Base-by-base conservation (phyloP, 2,797 vertebrate species). In the Acrossocheilus fasciatus region DNA sequence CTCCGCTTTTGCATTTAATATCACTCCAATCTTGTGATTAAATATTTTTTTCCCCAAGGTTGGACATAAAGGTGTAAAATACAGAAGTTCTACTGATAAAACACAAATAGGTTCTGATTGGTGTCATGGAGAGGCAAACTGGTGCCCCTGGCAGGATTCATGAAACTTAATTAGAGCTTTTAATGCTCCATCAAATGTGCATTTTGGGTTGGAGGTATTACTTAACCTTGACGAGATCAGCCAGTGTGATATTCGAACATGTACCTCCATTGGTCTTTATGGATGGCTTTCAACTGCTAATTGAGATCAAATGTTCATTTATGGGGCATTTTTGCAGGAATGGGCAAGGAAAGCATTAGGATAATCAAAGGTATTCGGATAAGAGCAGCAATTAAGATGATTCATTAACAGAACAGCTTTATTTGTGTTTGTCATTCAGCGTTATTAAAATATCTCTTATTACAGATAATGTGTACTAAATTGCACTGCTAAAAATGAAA, bases 301-400 rank as follows among this genome's bases (percentile, higher is more conserved):
- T 94, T 92, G 94, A 89, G 81, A 89, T 92, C 93, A 93, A 93
- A 94, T 92, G 92, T 94, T 94, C 85, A 92, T 94, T 92, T 80
- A 91, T 92, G 89, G 92, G 90, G 90, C 88, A 93, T 92, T 93
- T 91, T 92, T 91, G 90, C 90, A 88, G 89, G 85, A 93, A 92
- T 92, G 83, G 91, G 90, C 91, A 87, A 91, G 91, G 90, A 92
- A 88, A 92, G 39, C 64, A 86, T 81, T 79, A 64, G 80, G 54
- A 69, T 83, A 85, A 73, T 86, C 75, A 64, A 34, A 85, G 68
- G 36, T 85, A 59, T 87, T 82, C 79, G 83, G 78, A 82, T 73
- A 85, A 78, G 84, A 89, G 86, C 77, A 36, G 76, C 54, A 81
- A 86, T 86, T 66, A 66, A 81, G 23, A 66, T 18, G 54, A 64